Evolutionary conservation across 2,113 vertebrate genomes (phyloP), one percentile per base, ranked within the genome.

Genomic region (Sorex araneus): DNA sequence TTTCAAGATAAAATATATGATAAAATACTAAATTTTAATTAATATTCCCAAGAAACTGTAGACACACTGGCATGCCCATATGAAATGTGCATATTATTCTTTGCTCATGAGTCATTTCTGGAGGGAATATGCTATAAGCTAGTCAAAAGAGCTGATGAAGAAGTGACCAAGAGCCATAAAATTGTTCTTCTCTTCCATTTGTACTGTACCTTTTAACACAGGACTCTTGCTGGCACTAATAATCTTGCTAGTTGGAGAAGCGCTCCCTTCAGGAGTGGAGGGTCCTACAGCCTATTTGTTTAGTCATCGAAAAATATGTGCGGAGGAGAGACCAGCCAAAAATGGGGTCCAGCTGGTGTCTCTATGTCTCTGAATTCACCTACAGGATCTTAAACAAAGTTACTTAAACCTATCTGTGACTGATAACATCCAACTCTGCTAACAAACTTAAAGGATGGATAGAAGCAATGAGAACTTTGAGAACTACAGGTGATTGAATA

Each of bases 401-500:
- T 84, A 84, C 89, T 89, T 91, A 76, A 94, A 92, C 81, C 13
- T 15, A 74, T 36, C 30, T 81, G 15, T 57, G 71, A 87, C 8
- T n/a, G 34, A 84, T 64, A 93, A 85, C 90, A 92, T 77, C 50
- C 19, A 92, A 77, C 7, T 16, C 6, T 84, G 32, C 57, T 32
- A 84, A 79, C 27, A 85, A 82, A 16, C 18, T 30, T 8, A 6
- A 16, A 54, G 67, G 47, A 18, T 45, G 64, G 1, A n/a, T 19
- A 66, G 8, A 63, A 81, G 63, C n/a, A 43, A 4, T 50, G 3
- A 69, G 76, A 89, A 1, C n/a, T 47, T 94, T 85, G 47, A 87
- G 87, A 69, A 84, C 21, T 70, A 25, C 10, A 78, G 21, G 34
- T 74, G 64, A 79, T 2, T 82, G 57, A 88, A 83, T 94, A 81